Evolutionary conservation across 1,140 invertebrate genomes (phyloP).

Genomic region (Monomorium pharaonis): DNA sequence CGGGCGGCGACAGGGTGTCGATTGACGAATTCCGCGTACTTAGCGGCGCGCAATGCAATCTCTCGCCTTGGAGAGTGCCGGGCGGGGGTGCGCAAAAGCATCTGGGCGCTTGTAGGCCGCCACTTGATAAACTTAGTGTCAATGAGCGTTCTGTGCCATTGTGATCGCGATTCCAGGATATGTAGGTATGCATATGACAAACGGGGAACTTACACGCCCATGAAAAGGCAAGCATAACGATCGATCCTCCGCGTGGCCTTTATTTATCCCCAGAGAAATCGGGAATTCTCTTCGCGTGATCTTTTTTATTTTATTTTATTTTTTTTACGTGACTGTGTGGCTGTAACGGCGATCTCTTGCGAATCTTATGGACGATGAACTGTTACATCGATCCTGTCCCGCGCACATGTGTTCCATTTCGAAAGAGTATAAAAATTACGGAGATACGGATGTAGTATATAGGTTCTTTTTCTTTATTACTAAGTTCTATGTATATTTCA

Average conservation of each 20-base stretch:
- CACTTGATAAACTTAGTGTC: conserved; percentile 52
- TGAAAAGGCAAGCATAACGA: neutral
- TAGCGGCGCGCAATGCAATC: conserved; percentile 53
- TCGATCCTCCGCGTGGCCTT: neutral
- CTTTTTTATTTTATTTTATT: neutral
- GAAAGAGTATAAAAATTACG: neutral
- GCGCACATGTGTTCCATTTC: neutral
- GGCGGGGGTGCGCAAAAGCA: conserved; percentile 16
- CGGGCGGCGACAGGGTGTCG: conserved; percentile 49
- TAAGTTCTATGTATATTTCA: neutral
- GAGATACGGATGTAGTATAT: neutral
- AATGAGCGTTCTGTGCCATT: conserved; percentile 48
- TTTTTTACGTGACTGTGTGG: neutral
- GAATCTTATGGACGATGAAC: neutral
- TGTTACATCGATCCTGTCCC: neutral
- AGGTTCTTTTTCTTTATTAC: neutral
- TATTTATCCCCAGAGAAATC: conserved; percentile 7
- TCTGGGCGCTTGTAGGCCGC: conserved; percentile 25
- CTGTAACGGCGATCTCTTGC: neutral
- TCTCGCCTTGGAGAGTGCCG: conserved; percentile 47
- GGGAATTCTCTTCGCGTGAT: neutral
- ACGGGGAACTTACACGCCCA: neutral
- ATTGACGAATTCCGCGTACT: conserved; percentile 58
- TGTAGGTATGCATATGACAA: conserved; percentile 10
- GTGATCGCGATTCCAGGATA: conserved; percentile 48